Conservation (phyloP, 2,888 invertebrate species). For the Drosophila kambysellisi region DNA sequence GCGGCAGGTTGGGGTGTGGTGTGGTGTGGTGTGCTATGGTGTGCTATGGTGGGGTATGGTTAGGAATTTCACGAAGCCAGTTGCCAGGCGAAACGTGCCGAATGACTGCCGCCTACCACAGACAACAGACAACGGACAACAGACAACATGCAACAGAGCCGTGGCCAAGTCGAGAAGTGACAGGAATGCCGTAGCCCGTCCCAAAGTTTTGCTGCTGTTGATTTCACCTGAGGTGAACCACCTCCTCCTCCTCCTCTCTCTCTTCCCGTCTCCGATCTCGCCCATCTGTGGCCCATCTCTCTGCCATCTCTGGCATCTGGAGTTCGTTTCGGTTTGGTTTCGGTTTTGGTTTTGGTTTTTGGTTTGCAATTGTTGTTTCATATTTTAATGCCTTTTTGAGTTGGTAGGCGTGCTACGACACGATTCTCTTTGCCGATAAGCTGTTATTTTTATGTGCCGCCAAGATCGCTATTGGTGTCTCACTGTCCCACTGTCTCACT, state of each 20-base stretch:
- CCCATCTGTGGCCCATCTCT: not conserved
- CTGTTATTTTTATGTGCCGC: constrained; percentile 84
- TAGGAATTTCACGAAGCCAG: constrained; percentile 65
- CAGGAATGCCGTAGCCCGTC: constrained; percentile 38
- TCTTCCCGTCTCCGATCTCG: not conserved
- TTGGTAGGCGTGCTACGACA: constrained; percentile 83
- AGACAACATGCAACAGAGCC: constrained; percentile 17
- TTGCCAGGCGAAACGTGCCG: constrained; percentile 65
- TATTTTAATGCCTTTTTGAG: constrained; percentile 76
- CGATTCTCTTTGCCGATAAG: constrained; percentile 84
- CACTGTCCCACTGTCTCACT: constrained; percentile 17
- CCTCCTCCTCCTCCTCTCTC: constrained; percentile 9
- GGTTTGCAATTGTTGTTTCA: constrained; percentile 69
- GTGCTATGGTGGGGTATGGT: constrained; percentile 28
- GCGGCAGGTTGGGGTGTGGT: not conserved
- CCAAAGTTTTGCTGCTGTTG: constrained; percentile 57
- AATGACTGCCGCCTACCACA: constrained; percentile 65
- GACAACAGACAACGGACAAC: constrained; percentile 13
- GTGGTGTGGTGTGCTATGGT: not conserved
- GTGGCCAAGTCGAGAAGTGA: constrained; percentile 43
- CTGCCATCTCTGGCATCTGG: not conserved
- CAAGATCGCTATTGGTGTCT: constrained; percentile 57
- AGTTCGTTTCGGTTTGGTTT: constrained; percentile 1
- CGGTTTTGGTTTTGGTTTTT: not conserved
- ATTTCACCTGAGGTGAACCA: constrained; percentile 73